phyloP scores from a whole-genome alignment of 2,113 vertebrate genomes.

The Rhynchopsitta pachyrhyncha region DNA sequence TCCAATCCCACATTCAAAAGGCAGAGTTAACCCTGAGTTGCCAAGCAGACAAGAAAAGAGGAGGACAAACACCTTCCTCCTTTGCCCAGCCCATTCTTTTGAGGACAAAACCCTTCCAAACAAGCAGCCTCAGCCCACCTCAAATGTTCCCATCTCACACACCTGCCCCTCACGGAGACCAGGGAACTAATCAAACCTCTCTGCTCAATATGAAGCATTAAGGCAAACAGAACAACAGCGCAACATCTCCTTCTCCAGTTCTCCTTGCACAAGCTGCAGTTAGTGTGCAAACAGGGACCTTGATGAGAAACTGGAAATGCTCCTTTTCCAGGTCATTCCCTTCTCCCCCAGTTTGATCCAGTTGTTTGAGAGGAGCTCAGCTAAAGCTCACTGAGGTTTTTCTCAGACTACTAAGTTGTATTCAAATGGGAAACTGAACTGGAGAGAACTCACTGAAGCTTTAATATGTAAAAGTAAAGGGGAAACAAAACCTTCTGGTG shows the following conservation, averaged over 20 bases:
- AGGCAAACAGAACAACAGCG: not conserved
- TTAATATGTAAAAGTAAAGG: not conserved
- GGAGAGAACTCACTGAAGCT: not conserved
- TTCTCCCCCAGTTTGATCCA: not conserved
- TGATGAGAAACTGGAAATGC: not conserved
- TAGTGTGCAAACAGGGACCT: too few species aligned
- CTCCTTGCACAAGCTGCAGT: too few species aligned
- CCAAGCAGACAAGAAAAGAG: not conserved
- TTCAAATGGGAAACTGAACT: not conserved
- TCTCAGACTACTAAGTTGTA: too few species aligned
- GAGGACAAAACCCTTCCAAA: not conserved
- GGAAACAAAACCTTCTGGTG: not conserved
- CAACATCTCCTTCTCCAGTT: not conserved
- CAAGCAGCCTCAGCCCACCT: not conserved
- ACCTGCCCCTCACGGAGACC: not conserved
- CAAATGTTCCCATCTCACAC: not conserved
- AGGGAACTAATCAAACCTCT: not conserved
- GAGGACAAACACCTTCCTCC: not conserved
- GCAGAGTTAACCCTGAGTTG: slow-evolving; percentile 63
- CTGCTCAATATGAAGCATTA: not conserved
- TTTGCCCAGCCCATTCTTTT: not conserved
- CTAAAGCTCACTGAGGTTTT: not conserved
- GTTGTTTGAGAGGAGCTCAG: not conserved
- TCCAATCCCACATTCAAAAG: slow-evolving; percentile 48
- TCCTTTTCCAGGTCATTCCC: not conserved